phyloP scores from a whole-genome alignment of 2,797 vertebrate genomes.

The Lindbergichthys nudifrons region DNA sequence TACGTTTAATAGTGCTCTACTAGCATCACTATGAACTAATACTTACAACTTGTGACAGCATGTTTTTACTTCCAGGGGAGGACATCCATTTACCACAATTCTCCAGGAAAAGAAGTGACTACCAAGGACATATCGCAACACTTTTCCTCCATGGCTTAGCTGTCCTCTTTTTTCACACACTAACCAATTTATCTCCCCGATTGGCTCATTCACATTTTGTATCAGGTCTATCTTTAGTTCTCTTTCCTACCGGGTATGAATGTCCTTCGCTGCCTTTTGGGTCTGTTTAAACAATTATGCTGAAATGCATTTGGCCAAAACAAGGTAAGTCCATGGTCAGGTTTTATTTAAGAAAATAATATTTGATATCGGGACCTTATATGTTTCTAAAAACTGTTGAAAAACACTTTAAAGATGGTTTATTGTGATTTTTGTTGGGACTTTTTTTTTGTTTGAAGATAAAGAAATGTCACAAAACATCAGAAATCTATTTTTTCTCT shows the following conservation, averaged over 20 bases:
- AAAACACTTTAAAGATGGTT: background rate
- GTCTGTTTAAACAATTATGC: background rate
- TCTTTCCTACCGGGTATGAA: background rate
- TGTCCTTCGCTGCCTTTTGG: background rate
- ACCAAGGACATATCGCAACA: background rate
- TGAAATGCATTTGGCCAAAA: too few species aligned
- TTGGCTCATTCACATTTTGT: background rate
- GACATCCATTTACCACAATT: background rate
- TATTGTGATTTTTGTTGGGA: background rate
- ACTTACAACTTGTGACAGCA: conserved; percentile 13
- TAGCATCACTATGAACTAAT: conserved; percentile 17
- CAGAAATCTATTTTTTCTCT: background rate
- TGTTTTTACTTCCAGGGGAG: background rate
- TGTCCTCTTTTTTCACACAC: too few species aligned
- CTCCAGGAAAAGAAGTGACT: too few species aligned
- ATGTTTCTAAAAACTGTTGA: background rate
- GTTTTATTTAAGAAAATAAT: too few species aligned
- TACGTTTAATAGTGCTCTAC: conserved; percentile 18
- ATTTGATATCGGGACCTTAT: too few species aligned
- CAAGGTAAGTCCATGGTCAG: too few species aligned
- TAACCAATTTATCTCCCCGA: background rate
- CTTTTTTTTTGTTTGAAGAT: too few species aligned
- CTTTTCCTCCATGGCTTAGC: too few species aligned
- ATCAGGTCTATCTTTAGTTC: background rate
- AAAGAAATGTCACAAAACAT: too few species aligned